These are phyloP conservation scores for Mamestra configurata DNA, from an alignment of 1,140 invertebrate species.

Conservation along the genomic window DNA sequence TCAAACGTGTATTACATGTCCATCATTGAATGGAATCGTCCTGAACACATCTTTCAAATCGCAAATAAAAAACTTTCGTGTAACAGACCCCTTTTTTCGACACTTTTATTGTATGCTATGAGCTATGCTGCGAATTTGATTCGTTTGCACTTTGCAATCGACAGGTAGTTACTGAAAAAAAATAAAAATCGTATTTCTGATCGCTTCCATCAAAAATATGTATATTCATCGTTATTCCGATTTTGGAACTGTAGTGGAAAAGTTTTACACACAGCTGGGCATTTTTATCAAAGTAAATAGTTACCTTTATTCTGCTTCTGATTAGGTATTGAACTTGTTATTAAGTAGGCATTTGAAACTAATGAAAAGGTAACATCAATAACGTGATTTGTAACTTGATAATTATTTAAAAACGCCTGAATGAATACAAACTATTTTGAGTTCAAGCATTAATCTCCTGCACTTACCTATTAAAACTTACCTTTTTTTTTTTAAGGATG, in stretches of 20 bases:
- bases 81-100: constrained; percentile 17
- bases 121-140: constrained; percentile 35
- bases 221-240: constrained; percentile 9
- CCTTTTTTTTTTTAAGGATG: too few species aligned
- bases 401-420: too few species aligned
- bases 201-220: constrained; percentile 13
- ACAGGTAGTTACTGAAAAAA: constrained; percentile 15
- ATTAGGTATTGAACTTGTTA: too few species aligned
- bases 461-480: too few species aligned
- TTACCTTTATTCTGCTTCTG: too few species aligned
- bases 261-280: neutral
- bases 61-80: constrained; percentile 22
- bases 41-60: constrained; percentile 1
- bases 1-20: constrained; percentile 15
- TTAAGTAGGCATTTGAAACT: too few species aligned
- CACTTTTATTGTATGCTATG: constrained; percentile 29
- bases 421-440: too few species aligned
- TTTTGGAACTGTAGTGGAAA: constrained; percentile 6
- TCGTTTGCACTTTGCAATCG: constrained; percentile 33
- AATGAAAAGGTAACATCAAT: too few species aligned
- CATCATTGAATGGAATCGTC: constrained; percentile 21
- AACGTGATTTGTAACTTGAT: too few species aligned
- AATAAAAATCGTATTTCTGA: constrained; percentile 23
- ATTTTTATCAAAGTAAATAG: neutral
- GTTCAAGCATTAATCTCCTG: too few species aligned